Evolutionary conservation across 2,113 vertebrate genomes (phyloP).

Genomic region (Otolemur garnettii): DNA sequence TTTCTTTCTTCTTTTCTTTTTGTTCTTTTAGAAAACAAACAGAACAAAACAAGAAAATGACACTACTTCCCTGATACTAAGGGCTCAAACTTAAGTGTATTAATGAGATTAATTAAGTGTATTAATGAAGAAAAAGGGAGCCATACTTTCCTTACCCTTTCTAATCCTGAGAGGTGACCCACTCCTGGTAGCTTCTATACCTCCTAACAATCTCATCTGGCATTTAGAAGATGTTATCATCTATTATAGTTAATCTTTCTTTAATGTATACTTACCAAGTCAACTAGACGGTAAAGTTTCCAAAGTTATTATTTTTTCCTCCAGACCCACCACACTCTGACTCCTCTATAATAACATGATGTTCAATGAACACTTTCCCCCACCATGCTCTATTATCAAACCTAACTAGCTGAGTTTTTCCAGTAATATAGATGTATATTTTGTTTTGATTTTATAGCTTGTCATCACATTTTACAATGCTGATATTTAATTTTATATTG

Average conservation of each 20-base stretch:
- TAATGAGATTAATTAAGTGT: neutral
- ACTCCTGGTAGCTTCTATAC: neutral
- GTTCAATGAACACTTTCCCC: neutral
- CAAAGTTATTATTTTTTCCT: neutral
- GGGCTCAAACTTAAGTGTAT: neutral
- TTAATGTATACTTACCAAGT: neutral
- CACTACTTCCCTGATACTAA: neutral
- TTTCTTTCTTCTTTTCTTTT: neutral
- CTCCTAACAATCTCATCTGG: neutral
- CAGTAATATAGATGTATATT: too few species aligned
- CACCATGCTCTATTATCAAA: too few species aligned
- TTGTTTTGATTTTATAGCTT: too few species aligned
- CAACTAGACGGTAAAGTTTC: constrained; percentile 16
- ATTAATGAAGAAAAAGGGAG: neutral
- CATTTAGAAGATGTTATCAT: neutral
- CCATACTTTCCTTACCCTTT: neutral
- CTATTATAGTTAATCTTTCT: neutral
- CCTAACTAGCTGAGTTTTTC: too few species aligned
- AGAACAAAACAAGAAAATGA: neutral
- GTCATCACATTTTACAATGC: too few species aligned
- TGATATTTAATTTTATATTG: too few species aligned
- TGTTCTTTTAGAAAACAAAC: neutral
- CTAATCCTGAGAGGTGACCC: neutral
- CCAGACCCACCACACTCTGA: neutral
- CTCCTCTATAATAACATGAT: constrained; percentile 16